Percentiles rank a stretch among this genome's conserved stretches.
Conservation (phyloP, 1,140 invertebrate genomes). For the Drosophila kikkawai region DNA sequence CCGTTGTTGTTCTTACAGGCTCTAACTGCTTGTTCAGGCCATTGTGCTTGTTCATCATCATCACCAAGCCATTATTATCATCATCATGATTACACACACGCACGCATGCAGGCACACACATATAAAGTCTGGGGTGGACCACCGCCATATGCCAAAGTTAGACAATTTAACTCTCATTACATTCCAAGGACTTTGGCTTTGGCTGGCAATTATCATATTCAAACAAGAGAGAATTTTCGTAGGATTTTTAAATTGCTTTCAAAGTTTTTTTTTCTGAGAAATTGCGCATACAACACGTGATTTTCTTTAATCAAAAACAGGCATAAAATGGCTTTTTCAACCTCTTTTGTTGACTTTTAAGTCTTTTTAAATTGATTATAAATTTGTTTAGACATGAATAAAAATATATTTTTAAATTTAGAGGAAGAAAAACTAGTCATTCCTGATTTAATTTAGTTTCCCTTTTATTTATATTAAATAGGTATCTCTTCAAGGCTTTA, state of each 20-base stretch:
- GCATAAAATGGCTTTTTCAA: neutral
- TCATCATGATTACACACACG: conserved; percentile 3
- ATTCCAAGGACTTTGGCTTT: conserved; percentile 16
- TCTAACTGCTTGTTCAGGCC: conserved; percentile 79
- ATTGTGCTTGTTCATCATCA: conserved; percentile 80
- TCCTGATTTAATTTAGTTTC: too few relatives aligned
- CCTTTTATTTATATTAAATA: neutral
- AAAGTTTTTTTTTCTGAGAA: neutral
- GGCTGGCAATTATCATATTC: conserved; percentile 22
- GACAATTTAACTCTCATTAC: conserved; percentile 29
- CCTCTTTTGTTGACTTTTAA: neutral
- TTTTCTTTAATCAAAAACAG: neutral
- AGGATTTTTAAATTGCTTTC: conserved; percentile 1
- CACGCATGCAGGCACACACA: conserved; percentile 32
- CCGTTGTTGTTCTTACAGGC: conserved; percentile 54
- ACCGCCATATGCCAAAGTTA: conserved; percentile 14
- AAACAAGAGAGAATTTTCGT: conserved; percentile 4
- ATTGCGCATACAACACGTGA: conserved; percentile 7
- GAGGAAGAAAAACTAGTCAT: neutral
- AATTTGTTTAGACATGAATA: too few relatives aligned
- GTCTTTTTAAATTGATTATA: neutral
- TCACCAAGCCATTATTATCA: conserved; percentile 21
- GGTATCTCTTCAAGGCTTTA: neutral
- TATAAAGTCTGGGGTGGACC: conserved; percentile 26
- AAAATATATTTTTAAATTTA: neutral